Conservation (phyloP, 2,113 vertebrate genomes). For the Myanophis thanlyinensis region DNA sequence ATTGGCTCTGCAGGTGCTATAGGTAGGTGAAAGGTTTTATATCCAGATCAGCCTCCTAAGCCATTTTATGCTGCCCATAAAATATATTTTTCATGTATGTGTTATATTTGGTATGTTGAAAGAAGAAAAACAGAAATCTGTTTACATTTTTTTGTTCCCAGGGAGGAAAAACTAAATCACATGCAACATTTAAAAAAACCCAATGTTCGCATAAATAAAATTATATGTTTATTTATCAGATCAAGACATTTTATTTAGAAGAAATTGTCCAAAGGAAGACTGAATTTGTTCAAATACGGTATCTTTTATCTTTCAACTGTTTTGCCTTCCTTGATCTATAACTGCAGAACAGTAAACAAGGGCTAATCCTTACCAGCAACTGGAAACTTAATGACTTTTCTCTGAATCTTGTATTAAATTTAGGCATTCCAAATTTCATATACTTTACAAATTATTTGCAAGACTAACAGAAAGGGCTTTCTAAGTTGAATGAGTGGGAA, state of each 20-base stretch:
- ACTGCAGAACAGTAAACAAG: conserved; percentile 63
- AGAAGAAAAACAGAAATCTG: conserved; percentile 56
- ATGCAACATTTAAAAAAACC: conserved; percentile 49
- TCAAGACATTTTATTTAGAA: background rate
- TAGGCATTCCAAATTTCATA: conserved; percentile 50
- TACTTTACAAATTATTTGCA: conserved; percentile 56
- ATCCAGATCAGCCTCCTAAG: conserved; percentile 18
- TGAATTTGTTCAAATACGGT: conserved; percentile 59
- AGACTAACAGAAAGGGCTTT: conserved; percentile 53
- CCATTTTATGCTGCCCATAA: conserved; percentile 30
- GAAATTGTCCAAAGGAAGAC: conserved; percentile 58
- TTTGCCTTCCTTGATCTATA: conserved; percentile 56
- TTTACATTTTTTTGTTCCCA: conserved; percentile 59
- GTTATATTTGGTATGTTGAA: conserved; percentile 54
- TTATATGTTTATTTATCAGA: background rate
- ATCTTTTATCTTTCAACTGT: conserved; percentile 61
- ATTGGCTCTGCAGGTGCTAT: conserved; percentile 1
- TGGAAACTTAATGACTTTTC: conserved; percentile 62
- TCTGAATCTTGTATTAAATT: conserved; percentile 49
- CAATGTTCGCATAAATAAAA: background rate
- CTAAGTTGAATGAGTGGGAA: conserved; percentile 54
- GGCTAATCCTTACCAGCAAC: conserved; percentile 61
- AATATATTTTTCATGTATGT: conserved; percentile 7
- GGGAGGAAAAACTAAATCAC: conserved; percentile 48
- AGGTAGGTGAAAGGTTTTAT: background rate